These are phyloP conservation scores for Malurus elegans DNA, from an alignment of 2,113 vertebrate genomes.

Conservation along the genomic window DNA sequence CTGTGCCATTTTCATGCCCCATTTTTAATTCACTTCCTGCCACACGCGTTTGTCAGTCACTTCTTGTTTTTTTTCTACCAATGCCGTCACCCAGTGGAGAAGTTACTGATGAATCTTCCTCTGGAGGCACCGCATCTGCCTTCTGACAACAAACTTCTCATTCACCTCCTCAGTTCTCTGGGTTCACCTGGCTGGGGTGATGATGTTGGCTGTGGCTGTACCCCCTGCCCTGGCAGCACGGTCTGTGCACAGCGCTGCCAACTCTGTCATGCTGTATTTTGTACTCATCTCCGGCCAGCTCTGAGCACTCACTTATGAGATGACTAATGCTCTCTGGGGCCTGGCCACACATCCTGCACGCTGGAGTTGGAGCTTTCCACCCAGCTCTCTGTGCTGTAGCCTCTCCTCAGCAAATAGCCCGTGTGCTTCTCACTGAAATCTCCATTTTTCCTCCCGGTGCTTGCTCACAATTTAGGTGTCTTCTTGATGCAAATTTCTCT, in stretches of 20 bases:
- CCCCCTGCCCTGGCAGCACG: not conserved
- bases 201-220: not conserved
- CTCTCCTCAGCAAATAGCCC: not conserved
- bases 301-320: not conserved
- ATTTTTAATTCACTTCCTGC: not conserved
- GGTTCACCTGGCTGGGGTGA: not conserved
- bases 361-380: not conserved
- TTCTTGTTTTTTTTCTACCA: not conserved
- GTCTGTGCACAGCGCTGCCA: not conserved
- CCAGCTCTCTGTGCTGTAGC: not conserved
- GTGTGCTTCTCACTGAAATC: not conserved
- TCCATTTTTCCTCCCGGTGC: not conserved
- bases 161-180: not conserved
- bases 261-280: constrained; percentile 6
- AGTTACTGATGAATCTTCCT: not conserved
- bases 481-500: not conserved
- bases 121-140: not conserved
- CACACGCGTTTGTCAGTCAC: not conserved
- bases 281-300: constrained; percentile 33
- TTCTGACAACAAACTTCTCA: not conserved
- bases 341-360: constrained; percentile 31
- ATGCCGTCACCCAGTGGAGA: not conserved
- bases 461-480: not conserved
- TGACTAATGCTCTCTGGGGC: constrained; percentile 44
- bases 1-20: not conserved